Evolutionary conservation across 37 sponge, comb jelly and placozoan genomes (phyloP).

Genomic region (Agelas oroides): DNA sequence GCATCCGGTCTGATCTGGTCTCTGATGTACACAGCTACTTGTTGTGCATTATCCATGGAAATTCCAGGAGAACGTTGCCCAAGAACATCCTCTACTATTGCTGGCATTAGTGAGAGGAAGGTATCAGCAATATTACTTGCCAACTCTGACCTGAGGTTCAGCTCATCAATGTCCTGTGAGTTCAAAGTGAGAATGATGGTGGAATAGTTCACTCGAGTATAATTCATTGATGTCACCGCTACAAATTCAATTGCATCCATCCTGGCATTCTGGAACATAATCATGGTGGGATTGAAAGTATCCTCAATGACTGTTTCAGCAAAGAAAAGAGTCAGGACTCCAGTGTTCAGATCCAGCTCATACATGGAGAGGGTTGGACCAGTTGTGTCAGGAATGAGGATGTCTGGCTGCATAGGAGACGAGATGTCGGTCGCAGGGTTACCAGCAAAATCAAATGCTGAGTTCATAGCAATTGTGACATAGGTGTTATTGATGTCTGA

Average conservation of each 20-base stretch:
- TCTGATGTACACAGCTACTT: constrained; percentile 34
- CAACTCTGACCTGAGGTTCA: constrained; percentile 68
- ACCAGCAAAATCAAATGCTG: constrained; percentile 68
- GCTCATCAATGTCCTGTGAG: constrained; percentile 59
- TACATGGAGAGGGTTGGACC: constrained; percentile 68
- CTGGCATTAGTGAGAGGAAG: constrained; percentile 54
- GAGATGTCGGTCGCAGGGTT: constrained; percentile 34
- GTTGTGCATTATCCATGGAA: constrained; percentile 63
- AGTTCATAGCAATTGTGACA: constrained; percentile 50
- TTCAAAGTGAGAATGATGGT: constrained; percentile 61
- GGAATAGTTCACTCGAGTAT: constrained; percentile 42
- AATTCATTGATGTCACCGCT: constrained; percentile 42
- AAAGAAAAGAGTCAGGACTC: constrained; percentile 68
- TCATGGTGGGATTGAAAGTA: constrained; percentile 61
- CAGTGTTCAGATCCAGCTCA: constrained; percentile 73
- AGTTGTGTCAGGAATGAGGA: constrained; percentile 44
- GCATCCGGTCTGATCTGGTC: constrained; percentile 72
- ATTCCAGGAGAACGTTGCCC: constrained; percentile 60
- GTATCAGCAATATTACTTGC: constrained; percentile 67
- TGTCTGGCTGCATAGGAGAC: constrained; percentile 21
- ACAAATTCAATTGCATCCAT: constrained; percentile 51
- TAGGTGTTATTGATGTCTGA: constrained; percentile 43
- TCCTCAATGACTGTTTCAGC: constrained; percentile 71
- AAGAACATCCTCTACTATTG: constrained; percentile 64
- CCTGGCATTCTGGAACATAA: constrained; percentile 71